Conservation (phyloP, 1,140 invertebrate species). For the Ditylenchus dipsaci region DNA sequence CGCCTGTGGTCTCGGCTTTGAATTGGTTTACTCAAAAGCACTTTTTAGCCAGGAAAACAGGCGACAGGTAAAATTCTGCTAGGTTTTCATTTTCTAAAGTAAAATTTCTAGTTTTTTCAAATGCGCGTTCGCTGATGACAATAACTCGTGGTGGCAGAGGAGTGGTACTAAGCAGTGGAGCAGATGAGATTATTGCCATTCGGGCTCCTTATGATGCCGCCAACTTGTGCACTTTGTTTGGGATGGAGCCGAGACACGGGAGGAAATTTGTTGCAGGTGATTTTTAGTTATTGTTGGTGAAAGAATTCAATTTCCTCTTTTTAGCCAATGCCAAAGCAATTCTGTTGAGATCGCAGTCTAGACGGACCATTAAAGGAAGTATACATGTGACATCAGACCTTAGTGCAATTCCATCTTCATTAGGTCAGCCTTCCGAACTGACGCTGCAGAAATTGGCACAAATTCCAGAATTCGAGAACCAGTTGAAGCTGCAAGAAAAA, state of each 20-base stretch:
- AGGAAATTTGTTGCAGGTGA: constrained; percentile 31
- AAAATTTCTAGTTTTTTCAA: constrained; percentile 40
- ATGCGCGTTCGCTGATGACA: constrained; percentile 26
- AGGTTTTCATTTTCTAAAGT: not conserved
- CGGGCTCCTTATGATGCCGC: constrained; percentile 53
- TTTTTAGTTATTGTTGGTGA: not conserved
- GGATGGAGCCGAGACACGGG: constrained; percentile 21
- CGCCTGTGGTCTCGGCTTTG: constrained; percentile 27
- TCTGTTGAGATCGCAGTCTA: constrained; percentile 47
- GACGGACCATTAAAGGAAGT: constrained; percentile 46
- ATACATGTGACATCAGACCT: constrained; percentile 37
- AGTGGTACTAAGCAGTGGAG: constrained; percentile 44
- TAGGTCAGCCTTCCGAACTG: not conserved
- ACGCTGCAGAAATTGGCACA: constrained; percentile 21
- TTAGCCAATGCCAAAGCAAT: constrained; percentile 43
- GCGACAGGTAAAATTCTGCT: constrained; percentile 24
- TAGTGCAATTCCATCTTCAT: constrained; percentile 18
- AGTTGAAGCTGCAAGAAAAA: constrained; percentile 12
- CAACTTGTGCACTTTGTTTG: constrained; percentile 50
- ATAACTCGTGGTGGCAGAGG: constrained; percentile 33
- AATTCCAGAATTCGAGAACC: constrained; percentile 44
- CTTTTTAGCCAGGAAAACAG: constrained; percentile 22
- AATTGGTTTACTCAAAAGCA: constrained; percentile 34
- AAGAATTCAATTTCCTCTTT: constrained; percentile 15
- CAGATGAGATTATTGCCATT: constrained; percentile 43